These are phyloP conservation scores for Parnassius smintheus DNA, from an alignment of 2,888 invertebrate species.

Conservation along the genomic window DNA sequence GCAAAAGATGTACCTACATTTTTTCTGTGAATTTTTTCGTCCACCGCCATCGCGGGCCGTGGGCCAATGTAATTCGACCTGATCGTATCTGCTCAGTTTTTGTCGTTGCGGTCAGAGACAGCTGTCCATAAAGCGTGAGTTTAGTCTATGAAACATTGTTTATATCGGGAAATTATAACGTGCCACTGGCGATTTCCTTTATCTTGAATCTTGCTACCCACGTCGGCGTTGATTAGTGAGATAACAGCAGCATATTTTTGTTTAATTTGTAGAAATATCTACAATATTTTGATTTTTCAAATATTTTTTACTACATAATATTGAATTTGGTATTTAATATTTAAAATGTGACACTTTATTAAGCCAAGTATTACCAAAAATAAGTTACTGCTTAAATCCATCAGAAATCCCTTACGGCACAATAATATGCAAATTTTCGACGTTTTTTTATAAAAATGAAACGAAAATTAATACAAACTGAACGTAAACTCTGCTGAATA, in stretches of 20 bases:
- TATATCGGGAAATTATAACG: slow-evolving; percentile 43
- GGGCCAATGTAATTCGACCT: slow-evolving; percentile 76
- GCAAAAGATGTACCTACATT: slow-evolving; percentile 45
- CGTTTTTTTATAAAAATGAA: not conserved
- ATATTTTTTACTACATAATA: no score
- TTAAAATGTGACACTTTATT: no score
- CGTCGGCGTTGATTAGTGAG: slow-evolving; percentile 23
- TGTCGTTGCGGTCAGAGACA: slow-evolving; percentile 75
- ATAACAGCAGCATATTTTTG: slow-evolving; percentile 12
- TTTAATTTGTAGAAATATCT: no score
- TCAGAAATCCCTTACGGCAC: no score
- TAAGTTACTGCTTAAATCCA: no score
- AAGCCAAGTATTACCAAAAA: no score
- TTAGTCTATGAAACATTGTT: slow-evolving; percentile 52
- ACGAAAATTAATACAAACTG: slow-evolving; percentile 10
- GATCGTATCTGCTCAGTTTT: slow-evolving; percentile 76
- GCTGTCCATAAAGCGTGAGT: slow-evolving; percentile 60
- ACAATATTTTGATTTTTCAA: no score
- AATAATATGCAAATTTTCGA: no score
- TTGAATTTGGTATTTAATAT: no score
- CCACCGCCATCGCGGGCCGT: slow-evolving; percentile 49
- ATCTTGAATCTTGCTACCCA: slow-evolving; percentile 23
- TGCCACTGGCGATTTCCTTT: slow-evolving; percentile 24
- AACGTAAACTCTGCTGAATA: slow-evolving; percentile 12
- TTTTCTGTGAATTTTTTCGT: slow-evolving; percentile 59